Evolutionary conservation across 2,797 vertebrate genomes (phyloP), one percentile per base, ranked within the genome.

Genomic region (Anas bahamensis): DNA sequence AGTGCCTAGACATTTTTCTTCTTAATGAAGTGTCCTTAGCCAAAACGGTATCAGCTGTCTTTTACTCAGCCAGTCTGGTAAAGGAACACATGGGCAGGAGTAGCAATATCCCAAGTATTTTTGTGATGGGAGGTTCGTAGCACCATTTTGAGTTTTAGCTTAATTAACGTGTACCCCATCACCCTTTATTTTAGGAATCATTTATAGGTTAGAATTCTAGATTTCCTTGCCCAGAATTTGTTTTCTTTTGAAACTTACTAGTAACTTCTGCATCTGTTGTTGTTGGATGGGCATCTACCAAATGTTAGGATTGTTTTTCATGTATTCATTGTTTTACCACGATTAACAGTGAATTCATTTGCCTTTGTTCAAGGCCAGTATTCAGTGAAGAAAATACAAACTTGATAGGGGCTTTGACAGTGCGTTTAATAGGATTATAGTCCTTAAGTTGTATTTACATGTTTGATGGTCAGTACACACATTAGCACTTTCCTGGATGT

Each of bases 1-100:
- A 33, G 13, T 35, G 31, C 17, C 21, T 31, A 29, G 50, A 14
- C 8, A 5, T 7, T 22, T 50, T 74, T 65, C 63, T 33, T 52
- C 17, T 33, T 2, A 60, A 13, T 28, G 56, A 81, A 56, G 35
- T 69, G 59, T 50, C 24, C 35, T 68, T 21, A 44, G 35, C 31
- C 26, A 11, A n/a, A 33, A 4, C 12, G 11, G 14, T 28, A 0
- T 13, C 14, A 46, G 18, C 12, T 48, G 17, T n/a, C 7, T 7
- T 48, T 64, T 44, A 76, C 26, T 39, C 19, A 39, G 2, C 4
- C 3, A 6, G 26, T 66, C 44, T 64, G 56, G 29, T 11, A 39
- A 69, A 52, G 17, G 10, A 4, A 50, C 24, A 44, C 24, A 55
- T 0, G 4, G 35, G 61, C 48, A 68, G n/a, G 1, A 37, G 17